Evolutionary conservation across 92 coral and sea anemone species (phyloP).

Genomic region (Plumapathes pennacea): DNA sequence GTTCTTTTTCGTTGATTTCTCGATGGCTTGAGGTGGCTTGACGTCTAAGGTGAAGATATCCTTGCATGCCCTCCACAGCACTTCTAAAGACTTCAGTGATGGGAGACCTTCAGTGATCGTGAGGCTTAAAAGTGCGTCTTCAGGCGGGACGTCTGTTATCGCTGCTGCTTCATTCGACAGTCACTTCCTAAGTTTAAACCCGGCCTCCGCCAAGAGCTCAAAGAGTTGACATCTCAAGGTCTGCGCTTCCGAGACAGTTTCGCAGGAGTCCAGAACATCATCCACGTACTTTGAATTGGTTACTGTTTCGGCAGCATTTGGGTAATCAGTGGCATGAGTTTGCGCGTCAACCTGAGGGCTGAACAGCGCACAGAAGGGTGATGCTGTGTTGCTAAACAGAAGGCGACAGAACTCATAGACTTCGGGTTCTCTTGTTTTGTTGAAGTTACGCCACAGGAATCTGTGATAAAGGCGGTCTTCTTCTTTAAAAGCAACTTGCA

Average conservation of each 20-base stretch:
- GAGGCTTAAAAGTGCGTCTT: too few relatives aligned
- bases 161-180: slow-evolving; percentile 20
- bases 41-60: slow-evolving; percentile 29
- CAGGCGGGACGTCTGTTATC: too few relatives aligned
- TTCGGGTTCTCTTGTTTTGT: slow-evolving; percentile 11
- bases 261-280: slow-evolving; percentile 41
- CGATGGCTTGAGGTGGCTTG: background rate
- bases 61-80: slow-evolving; percentile 22
- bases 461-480: slow-evolving; percentile 18
- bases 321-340: slow-evolving; percentile 7
- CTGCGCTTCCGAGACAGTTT: slow-evolving; percentile 11
- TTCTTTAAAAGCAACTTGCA: slow-evolving; percentile 28
- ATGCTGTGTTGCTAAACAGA: slow-evolving; percentile 43
- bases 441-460: slow-evolving; percentile 23
- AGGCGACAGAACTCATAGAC: slow-evolving; percentile 29
- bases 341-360: too few relatives aligned
- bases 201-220: slow-evolving; percentile 9
- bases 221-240: slow-evolving; percentile 12
- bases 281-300: slow-evolving; percentile 32
- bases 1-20: slow-evolving; percentile 37
- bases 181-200: slow-evolving; percentile 34
- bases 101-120: too few relatives aligned
- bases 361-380: slow-evolving; percentile 6
- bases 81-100: slow-evolving; percentile 38
- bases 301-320: slow-evolving; percentile 24